These are phyloP conservation scores for Muricea muricata DNA, from an alignment of 92 coral and sea anemone species.

Conservation along the genomic window DNA sequence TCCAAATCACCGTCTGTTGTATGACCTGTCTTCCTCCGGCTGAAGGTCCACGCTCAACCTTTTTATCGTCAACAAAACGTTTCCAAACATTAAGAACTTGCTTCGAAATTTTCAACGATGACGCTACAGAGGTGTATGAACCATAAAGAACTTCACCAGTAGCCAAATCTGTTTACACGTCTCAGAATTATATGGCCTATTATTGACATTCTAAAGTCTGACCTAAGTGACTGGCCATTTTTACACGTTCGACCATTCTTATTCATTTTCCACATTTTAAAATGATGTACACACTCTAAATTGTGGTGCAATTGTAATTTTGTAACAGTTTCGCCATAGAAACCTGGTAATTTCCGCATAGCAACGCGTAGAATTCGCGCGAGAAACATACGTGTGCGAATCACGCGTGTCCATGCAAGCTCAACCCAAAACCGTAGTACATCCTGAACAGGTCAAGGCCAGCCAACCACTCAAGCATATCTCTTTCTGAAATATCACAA, in stretches of 20 bases:
- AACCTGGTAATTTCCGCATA: neutral
- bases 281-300: too few relatives aligned
- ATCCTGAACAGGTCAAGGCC: too few relatives aligned
- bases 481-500: too few relatives aligned
- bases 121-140: neutral
- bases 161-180: neutral
- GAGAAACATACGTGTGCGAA: neutral
- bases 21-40: constrained; percentile 44
- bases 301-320: too few relatives aligned
- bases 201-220: too few relatives aligned
- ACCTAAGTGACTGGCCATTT: too few relatives aligned
- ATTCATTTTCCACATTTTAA: too few relatives aligned
- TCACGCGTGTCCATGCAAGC: neutral
- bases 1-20: constrained; percentile 61
- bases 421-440: too few relatives aligned
- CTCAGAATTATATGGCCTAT: constrained; percentile 6
- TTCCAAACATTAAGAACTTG: constrained; percentile 6
- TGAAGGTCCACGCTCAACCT: constrained; percentile 1
- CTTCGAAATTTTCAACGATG: neutral
- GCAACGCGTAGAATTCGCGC: neutral
- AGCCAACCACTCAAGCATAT: too few relatives aligned
- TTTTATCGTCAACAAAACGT: constrained; percentile 8
- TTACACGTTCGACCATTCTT: too few relatives aligned
- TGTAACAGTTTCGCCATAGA: neutral
- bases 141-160: neutral